These are phyloP conservation scores for Salpingus planirostris DNA, from an alignment of 2,888 invertebrate genomes.

Conservation along the genomic window DNA sequence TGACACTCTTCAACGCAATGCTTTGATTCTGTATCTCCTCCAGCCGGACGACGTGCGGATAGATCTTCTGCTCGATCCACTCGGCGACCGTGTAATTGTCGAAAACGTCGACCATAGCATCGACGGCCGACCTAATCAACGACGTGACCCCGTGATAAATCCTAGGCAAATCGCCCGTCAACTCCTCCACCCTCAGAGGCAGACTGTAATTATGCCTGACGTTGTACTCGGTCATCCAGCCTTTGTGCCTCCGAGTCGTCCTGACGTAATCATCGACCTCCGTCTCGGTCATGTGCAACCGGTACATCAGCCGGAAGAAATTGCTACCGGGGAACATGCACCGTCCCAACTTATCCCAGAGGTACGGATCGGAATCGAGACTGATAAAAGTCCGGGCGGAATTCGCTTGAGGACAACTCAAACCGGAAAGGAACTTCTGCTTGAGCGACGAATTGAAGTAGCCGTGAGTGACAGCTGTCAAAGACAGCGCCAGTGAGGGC, in stretches of 20 bases:
- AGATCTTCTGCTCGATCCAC: conserved; percentile 59
- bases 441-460: conserved; percentile 49
- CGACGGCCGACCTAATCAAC: conserved; percentile 47
- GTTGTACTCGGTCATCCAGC: conserved; percentile 66
- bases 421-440: conserved; percentile 40
- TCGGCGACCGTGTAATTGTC: conserved; percentile 53
- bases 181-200: conserved; percentile 54
- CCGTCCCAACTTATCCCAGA: conserved; percentile 52
- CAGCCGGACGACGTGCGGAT: conserved; percentile 46
- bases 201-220: conserved; percentile 59
- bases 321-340: conserved; percentile 58
- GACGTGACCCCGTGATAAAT: conserved; percentile 50
- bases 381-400: conserved; percentile 44
- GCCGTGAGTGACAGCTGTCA: conserved; percentile 52
- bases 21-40: conserved; percentile 49
- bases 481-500: conserved; percentile 55
- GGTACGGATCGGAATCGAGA: conserved; percentile 50
- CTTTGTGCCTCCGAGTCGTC: conserved; percentile 33
- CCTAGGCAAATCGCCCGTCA: conserved; percentile 48
- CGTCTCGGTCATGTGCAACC: conserved; percentile 38
- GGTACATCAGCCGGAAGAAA: conserved; percentile 44
- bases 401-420: conserved; percentile 47
- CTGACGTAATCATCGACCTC: conserved; percentile 41
- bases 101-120: conserved; percentile 49
- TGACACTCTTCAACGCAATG: conserved; percentile 43